Evolutionary conservation across 2,888 invertebrate species (phyloP).

Genomic region (Melanchra persicariae): DNA sequence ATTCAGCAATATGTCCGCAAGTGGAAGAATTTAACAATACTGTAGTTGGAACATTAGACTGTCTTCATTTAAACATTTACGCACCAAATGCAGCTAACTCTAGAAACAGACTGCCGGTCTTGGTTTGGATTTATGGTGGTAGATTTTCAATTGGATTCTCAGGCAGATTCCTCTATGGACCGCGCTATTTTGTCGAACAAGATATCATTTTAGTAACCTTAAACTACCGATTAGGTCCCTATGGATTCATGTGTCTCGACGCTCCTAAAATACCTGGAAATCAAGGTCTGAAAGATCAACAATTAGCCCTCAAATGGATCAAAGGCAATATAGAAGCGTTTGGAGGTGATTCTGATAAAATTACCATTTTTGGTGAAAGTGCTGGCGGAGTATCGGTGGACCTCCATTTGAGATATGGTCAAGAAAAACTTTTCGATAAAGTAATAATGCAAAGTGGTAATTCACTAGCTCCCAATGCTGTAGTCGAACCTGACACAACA

Average conservation of each 20-base stretch:
- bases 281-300: conserved; percentile 81
- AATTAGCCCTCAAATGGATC: conserved; percentile 77
- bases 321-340: conserved; percentile 78
- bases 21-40: conserved; percentile 67
- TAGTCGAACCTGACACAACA: conserved; percentile 65
- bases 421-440: conserved; percentile 75
- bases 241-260: conserved; percentile 81
- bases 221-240: conserved; percentile 80
- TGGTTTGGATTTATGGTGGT: conserved; percentile 80
- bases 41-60: conserved; percentile 73
- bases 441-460: conserved; percentile 78
- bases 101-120: conserved; percentile 72
- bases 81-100: conserved; percentile 74
- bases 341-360: conserved; percentile 76
- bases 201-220: conserved; percentile 78
- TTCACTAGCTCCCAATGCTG: conserved; percentile 59
- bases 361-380: conserved; percentile 80
- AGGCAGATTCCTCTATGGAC: conserved; percentile 71
- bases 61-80: conserved; percentile 77
- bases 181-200: conserved; percentile 74
- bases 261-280: conserved; percentile 77
- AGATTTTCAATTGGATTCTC: conserved; percentile 70
- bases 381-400: conserved; percentile 76
- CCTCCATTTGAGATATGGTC: conserved; percentile 72
- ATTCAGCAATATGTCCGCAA: conserved; percentile 78